A percentile compares a stretch with the other conserved stretches of the same genome.
Conservation (phyloP, 2,888 invertebrate species). For the Strigamia transsilvanica region DNA sequence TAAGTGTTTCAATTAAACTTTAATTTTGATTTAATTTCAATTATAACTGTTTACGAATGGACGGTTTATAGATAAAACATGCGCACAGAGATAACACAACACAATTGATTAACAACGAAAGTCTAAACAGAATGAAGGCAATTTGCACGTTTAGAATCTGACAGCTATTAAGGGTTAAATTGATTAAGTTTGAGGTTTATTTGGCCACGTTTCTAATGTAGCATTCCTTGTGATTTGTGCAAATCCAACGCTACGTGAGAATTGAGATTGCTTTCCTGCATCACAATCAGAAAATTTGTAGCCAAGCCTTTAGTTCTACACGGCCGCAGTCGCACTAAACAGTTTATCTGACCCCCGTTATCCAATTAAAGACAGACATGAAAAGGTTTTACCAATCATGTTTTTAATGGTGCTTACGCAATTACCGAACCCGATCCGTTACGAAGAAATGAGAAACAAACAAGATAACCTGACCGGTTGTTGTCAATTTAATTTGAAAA, state of each 20-base stretch:
- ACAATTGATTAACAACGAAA: constrained; percentile 4
- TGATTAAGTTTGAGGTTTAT: constrained; percentile 26
- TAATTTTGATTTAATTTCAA: neutral
- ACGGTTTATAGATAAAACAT: neutral
- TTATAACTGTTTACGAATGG: neutral
- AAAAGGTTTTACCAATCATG: constrained; percentile 9
- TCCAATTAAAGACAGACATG: constrained; percentile 26
- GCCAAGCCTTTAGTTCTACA: neutral
- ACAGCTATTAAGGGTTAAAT: constrained; percentile 37
- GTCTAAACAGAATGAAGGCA: neutral
- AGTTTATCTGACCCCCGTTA: constrained; percentile 11
- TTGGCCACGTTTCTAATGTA: constrained; percentile 3
- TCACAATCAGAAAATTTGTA: constrained; percentile 1
- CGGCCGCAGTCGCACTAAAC: neutral
- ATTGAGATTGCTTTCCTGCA: constrained; percentile 28
- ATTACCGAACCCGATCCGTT: neutral
- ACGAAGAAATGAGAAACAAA: constrained; percentile 6
- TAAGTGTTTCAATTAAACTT: neutral
- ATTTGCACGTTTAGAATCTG: neutral
- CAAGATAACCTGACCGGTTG: neutral
- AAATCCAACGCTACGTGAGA: constrained; percentile 1
- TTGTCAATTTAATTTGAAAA: neutral
- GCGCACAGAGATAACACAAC: neutral
- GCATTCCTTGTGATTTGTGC: neutral
- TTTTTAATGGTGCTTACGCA: constrained; percentile 7